Percentiles rank a stretch among this genome's conserved stretches.
These are phyloP conservation scores for Pachymerium ferrugineum DNA, from an alignment of 2,888 invertebrate species.

Conservation along the genomic window DNA sequence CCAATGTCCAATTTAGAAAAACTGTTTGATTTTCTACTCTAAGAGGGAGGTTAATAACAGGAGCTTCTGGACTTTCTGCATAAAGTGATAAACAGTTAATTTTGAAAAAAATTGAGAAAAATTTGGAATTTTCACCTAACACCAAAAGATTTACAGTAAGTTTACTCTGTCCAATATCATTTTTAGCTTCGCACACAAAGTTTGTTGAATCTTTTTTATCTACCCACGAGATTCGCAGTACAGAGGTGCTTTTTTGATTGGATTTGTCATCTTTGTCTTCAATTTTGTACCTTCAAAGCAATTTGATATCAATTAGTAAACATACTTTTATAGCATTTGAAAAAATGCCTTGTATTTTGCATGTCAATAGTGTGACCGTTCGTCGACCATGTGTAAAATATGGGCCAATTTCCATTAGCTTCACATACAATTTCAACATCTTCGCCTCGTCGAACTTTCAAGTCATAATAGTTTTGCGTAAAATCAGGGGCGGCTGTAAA, in stretches of 20 bases:
- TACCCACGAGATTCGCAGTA: not conserved
- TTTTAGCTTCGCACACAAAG: not conserved
- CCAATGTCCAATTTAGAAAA: not conserved
- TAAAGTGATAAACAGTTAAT: not conserved
- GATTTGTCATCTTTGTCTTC: not conserved
- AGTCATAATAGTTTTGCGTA: not conserved
- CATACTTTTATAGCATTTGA: not conserved
- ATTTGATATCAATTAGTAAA: not conserved
- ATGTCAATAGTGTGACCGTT: not conserved
- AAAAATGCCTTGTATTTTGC: not conserved
- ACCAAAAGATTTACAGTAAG: not conserved
- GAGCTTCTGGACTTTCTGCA: constrained; percentile 22
- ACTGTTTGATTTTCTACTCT: not conserved
- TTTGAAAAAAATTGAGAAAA: too few species aligned
- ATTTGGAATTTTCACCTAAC: not conserved
- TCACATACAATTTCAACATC: not conserved
- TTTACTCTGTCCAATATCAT: not conserved
- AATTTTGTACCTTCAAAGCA: constrained; percentile 23
- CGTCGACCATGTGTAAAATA: not conserved
- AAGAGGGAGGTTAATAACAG: not conserved
- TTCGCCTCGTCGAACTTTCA: not conserved
- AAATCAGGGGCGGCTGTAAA: not conserved
- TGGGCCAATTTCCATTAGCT: not conserved
- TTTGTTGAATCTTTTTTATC: not conserved
- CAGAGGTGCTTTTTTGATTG: not conserved